A percentile compares a stretch with the other conserved stretches of the same genome.
phyloP scores from a whole-genome alignment of 2,113 vertebrate genomes.

The Malurus elegans region DNA sequence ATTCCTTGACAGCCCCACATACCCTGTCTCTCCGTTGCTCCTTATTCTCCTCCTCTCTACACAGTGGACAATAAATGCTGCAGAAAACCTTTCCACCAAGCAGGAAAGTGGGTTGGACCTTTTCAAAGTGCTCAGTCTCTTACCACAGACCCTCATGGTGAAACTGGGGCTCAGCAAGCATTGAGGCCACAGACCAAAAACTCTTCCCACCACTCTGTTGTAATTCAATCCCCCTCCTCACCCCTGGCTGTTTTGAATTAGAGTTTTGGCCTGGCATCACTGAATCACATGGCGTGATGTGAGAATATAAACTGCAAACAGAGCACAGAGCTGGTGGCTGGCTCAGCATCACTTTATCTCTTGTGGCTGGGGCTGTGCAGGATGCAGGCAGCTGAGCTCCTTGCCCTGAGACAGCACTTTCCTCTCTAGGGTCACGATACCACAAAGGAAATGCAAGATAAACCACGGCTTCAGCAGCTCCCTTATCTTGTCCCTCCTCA shows the following conservation, averaged over 20 bases:
- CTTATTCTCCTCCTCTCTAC: neutral
- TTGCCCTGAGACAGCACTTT: neutral
- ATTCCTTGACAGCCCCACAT: neutral
- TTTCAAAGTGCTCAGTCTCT: neutral
- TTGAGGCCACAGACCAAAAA: neutral
- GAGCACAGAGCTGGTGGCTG: neutral
- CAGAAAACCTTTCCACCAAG: neutral
- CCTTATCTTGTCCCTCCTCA: neutral
- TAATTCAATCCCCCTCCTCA: neutral
- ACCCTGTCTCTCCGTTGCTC: neutral
- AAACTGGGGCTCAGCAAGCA: neutral
- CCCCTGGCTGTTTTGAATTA: neutral
- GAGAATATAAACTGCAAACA: neutral
- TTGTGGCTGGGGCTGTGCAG: neutral
- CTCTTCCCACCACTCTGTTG: neutral
- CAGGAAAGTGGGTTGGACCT: neutral
- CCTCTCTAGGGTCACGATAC: neutral
- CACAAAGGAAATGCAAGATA: neutral
- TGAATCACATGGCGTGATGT: fast-evolving
- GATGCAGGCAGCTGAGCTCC: neutral
- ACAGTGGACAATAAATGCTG: fast-evolving
- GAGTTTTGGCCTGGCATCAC: neutral
- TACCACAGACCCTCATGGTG: neutral
- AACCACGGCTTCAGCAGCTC: neutral
- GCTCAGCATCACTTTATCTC: neutral